Evolutionary conservation across 1,140 invertebrate species (phyloP).

Genomic region (Yoshiicerus persimilis): DNA sequence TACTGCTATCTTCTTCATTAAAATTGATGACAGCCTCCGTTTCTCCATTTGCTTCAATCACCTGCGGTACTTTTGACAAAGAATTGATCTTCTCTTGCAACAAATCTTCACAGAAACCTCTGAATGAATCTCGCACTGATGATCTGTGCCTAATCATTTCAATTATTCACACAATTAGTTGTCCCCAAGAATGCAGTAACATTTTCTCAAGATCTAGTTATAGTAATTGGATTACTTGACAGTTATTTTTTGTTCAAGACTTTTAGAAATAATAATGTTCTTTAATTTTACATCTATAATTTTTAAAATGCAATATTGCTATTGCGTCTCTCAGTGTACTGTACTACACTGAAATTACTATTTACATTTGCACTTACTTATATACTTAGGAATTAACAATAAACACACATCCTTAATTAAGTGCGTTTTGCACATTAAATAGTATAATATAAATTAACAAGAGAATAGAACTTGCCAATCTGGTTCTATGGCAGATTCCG

Average conservation of each 20-base stretch:
- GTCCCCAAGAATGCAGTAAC: too few species aligned
- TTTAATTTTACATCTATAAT: too few species aligned
- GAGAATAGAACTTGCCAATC: conserved; percentile 17
- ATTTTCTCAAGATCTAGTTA: too few species aligned
- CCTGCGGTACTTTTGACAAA: background rate
- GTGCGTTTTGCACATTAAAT: background rate
- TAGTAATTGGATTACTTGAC: too few species aligned
- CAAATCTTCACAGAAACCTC: conserved; percentile 41
- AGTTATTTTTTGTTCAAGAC: too few species aligned
- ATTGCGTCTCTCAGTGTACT: too few species aligned
- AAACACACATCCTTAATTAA: background rate
- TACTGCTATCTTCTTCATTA: conserved; percentile 43
- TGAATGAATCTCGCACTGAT: conserved; percentile 32
- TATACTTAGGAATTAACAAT: too few species aligned
- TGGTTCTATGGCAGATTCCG: background rate
- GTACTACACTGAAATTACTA: too few species aligned
- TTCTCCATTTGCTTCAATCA: background rate
- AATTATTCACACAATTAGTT: background rate
- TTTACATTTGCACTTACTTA: too few species aligned
- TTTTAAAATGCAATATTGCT: too few species aligned
- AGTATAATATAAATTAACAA: background rate
- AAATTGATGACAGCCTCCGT: conserved; percentile 46
- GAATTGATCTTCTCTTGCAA: background rate
- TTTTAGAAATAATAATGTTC: too few species aligned
- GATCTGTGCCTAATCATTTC: background rate